These are phyloP conservation scores for Drepanosiphum platanoidis DNA, from an alignment of 2,888 invertebrate genomes.

Conservation along the genomic window DNA sequence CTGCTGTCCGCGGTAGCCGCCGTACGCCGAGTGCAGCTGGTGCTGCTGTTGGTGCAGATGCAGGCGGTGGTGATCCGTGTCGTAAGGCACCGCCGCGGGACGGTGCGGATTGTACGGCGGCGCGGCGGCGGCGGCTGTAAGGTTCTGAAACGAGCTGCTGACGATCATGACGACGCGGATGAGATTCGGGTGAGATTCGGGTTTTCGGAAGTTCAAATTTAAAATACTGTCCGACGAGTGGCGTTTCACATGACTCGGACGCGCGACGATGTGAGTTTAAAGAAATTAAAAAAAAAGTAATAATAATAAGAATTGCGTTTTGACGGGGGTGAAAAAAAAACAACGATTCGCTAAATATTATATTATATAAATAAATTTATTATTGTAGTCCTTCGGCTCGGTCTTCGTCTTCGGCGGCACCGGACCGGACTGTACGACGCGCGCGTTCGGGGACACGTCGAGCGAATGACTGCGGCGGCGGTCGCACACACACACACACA, in stretches of 20 bases:
- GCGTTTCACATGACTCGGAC: background rate
- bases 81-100: background rate
- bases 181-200: background rate
- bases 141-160: conserved; percentile 43
- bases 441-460: background rate
- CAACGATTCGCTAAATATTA: no score
- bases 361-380: no score
- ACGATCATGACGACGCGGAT: background rate
- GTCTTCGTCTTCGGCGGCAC: no score
- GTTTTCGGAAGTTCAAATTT: no score
- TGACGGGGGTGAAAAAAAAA: no score
- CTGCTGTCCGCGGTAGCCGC: background rate
- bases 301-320: no score
- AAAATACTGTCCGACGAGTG: background rate
- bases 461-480: background rate
- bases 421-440: background rate
- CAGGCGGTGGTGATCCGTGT: background rate
- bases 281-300: no score
- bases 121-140: background rate
- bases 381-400: no score
- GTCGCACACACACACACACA: background rate
- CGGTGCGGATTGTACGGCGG: conserved; percentile 17
- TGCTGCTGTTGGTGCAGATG: conserved; percentile 1
- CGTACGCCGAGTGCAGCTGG: conserved; percentile 22
- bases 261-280: no score